Conservation (phyloP, 2,113 vertebrate species). For the Rhizomys pruinosus region DNA sequence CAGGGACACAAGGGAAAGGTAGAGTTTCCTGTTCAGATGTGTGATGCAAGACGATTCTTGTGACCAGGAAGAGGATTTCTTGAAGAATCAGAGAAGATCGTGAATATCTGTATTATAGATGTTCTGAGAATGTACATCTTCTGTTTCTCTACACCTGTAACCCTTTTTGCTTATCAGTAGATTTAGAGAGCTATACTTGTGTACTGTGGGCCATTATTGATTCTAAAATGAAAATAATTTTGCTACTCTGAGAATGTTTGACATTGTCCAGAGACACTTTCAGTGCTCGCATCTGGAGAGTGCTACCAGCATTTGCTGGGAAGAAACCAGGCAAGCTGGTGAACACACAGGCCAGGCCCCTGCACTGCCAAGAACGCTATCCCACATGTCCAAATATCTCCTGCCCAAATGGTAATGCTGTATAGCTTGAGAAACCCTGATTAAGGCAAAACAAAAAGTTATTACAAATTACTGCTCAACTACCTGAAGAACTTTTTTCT, state of each 20-base stretch:
- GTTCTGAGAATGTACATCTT: background rate
- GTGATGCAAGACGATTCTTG: background rate
- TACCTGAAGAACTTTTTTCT: background rate
- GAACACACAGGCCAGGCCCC: fast-evolving
- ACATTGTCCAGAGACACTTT: background rate
- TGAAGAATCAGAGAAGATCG: background rate
- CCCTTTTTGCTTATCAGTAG: background rate
- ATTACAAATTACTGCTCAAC: background rate
- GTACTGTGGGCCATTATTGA: background rate
- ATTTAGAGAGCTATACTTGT: background rate
- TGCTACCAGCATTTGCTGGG: background rate
- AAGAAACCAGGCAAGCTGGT: background rate
- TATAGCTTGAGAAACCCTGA: background rate
- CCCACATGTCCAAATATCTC: background rate
- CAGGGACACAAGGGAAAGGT: background rate
- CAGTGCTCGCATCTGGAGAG: background rate
- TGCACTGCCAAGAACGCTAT: background rate
- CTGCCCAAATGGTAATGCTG: background rate
- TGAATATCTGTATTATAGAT: background rate
- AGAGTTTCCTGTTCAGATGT: background rate
- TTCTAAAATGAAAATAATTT: background rate
- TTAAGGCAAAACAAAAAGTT: background rate
- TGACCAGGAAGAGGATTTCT: background rate
- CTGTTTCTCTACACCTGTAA: background rate
- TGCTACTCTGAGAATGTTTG: background rate